Base-by-base conservation (phyloP, 2,113 vertebrate genomes). In the Murina feae region DNA sequence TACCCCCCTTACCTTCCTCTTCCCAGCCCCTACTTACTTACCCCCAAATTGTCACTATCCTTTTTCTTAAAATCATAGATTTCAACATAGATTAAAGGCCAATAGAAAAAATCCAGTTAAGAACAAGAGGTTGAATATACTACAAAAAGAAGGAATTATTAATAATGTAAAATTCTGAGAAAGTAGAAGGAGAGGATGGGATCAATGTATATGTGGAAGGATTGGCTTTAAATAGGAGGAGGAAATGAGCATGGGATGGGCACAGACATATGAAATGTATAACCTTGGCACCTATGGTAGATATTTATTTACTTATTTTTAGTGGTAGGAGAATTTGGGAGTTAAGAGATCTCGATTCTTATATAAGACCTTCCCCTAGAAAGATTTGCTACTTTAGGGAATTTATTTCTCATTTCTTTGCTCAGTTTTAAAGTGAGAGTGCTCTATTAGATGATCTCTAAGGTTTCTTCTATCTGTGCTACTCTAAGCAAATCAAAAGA, bases 361-460 rank as follows among this genome's bases (percentile, higher is more conserved):
- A 12, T 68, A 72, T 76, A 44, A 28, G n/a, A 58, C 72, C n/a
- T 89, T 78, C 6, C 16, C 69, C 35, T 47, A 85, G 71, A 87
- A 37, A 95, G 21, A 89, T 72, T 84, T 5, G 3, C 5, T 58
- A 28, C 25, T 37, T 51, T 87, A 23, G 25, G 30, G 20, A 81
- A 90, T 65, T 78, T 86, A 39, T 79, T 96, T 92, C 42, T 90
- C 47, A 82, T 47, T 81, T 63, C 44, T 89, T 92, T 86, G 32
- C 68, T 58, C 37, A 37, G 69, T 87, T 89, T 49, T 55, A 55
- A 94, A 88, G n/a, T 47, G 39, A 85, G 8, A 18, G 39, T 75
- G 12, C 14, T 80, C 32, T 91, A 12, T 83, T 66, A 91, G 30
- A 44, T 63, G 30, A 81, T 66, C 53, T 58, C 30, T 68, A 60